Evolutionary conservation across 2,888 invertebrate species (phyloP), one percentile per base, ranked within the genome.

Genomic region (Hofmannophila pseudospretella): DNA sequence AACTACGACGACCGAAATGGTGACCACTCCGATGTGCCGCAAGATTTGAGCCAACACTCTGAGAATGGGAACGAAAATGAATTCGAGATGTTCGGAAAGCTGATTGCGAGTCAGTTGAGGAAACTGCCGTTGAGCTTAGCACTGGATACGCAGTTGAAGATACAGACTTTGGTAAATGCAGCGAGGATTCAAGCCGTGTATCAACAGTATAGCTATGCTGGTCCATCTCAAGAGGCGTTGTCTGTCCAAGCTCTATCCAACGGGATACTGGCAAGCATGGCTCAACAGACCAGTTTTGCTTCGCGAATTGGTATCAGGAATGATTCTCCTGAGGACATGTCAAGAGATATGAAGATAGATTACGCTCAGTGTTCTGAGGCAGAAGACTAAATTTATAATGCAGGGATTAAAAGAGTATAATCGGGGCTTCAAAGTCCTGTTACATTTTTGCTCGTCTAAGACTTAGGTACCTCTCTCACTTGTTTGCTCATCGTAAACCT

Each of bases 1-100:
- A 67, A 54, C 42, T 67, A 58, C 35, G 79, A 79, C 39, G 70
- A 72, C 10, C 56, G 67, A 13, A 68, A 67, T 46, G 27, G 68
- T 9, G 82, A 84, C 37, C 71, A 65, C 43, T 64, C 68, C 7
- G 84, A 85, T 44, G 52, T 71, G 34, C 81, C 85, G 12, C 85
- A 86, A 51, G 85, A 86, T 54, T 56, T 86, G 47, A 85, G 84
- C 51, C 85, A 85, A 58, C 80, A 82, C 59, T 71, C 82, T 11
- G 86, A 86, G 45, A 75, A 67, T 44, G 81, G 73, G 19, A 84
- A 79, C 47, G 86, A 86, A 45, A 86, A 85, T 44, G 86, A 86
- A 55, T 86, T 85, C 32, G 85, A 85, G 55, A 86, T 86, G 86
- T 86, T 86, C 44, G 86, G 82, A 23, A 85, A 85, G 57, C 52